Percentiles rank a stretch among this genome's conserved stretches.
Evolutionary conservation across 1,140 invertebrate genomes (phyloP).

Genomic region (Drosophila arawakana): DNA sequence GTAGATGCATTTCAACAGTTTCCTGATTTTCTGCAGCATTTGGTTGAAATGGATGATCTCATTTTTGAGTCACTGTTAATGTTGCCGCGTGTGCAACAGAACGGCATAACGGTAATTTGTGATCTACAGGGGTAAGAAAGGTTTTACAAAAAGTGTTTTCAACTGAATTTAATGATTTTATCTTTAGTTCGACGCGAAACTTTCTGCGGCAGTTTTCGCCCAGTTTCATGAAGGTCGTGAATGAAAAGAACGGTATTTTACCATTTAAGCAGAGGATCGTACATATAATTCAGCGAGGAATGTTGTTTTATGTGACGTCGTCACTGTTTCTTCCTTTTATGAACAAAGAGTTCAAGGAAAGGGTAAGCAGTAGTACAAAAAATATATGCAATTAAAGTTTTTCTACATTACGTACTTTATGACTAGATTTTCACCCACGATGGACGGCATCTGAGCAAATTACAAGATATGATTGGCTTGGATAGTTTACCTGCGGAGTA

Average conservation of each 20-base stretch:
- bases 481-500: conserved; percentile 77
- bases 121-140: conserved; percentile 67
- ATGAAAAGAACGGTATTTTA: conserved; percentile 72
- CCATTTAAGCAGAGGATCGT: conserved; percentile 69
- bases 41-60: conserved; percentile 80
- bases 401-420: neutral
- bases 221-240: conserved; percentile 67
- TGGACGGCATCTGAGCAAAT: conserved; percentile 70
- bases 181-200: conserved; percentile 58
- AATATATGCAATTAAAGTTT: neutral
- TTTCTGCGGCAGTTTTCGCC: conserved; percentile 74
- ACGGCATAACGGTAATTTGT: conserved; percentile 78
- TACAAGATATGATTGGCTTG: conserved; percentile 73
- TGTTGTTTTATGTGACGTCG: conserved; percentile 72
- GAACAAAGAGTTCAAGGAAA: conserved; percentile 77
- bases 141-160: too few species aligned
- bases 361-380: conserved; percentile 37
- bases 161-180: too few species aligned
- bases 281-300: conserved; percentile 74
- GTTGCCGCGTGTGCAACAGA: conserved; percentile 68
- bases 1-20: conserved; percentile 75
- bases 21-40: conserved; percentile 70
- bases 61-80: conserved; percentile 77
- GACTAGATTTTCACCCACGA: conserved; percentile 76
- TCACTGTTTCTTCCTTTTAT: conserved; percentile 77